Evolutionary conservation across 2,797 vertebrate genomes (phyloP).

Genomic region (Pangasius sanitwongsei): DNA sequence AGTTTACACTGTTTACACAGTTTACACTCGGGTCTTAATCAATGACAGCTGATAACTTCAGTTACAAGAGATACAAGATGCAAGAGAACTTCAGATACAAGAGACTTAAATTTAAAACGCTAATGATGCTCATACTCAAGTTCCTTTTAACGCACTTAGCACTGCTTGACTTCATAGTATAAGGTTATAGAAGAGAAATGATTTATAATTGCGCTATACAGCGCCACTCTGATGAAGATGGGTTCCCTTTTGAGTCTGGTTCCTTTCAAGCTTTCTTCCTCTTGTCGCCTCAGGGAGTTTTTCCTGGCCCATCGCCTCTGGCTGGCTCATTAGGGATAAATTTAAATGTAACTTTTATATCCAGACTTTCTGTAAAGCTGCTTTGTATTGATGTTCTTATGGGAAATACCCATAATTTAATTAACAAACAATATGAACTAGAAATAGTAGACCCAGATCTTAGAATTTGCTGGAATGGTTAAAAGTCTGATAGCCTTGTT

Average conservation of each 20-base stretch:
- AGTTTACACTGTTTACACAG: not conserved
- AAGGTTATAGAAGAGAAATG: not conserved
- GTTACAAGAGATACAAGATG: not conserved
- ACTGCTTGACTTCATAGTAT: not conserved
- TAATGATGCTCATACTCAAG: not conserved
- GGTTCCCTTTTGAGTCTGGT: not conserved
- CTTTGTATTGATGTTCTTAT: not conserved
- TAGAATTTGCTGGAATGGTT: not conserved
- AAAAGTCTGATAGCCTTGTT: not conserved
- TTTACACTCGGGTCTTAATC: not conserved
- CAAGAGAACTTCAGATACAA: not conserved
- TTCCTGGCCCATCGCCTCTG: not conserved
- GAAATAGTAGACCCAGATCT: not conserved
- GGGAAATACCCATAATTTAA: not conserved
- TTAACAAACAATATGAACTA: not conserved
- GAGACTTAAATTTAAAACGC: not conserved
- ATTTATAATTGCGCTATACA: not conserved
- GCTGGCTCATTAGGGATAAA: not conserved
- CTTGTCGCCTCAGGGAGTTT: not conserved
- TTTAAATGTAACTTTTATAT: not conserved
- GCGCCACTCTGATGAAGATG: not conserved
- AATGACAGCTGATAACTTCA: not conserved
- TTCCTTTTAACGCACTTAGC: not conserved
- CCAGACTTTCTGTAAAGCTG: not conserved
- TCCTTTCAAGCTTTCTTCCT: not conserved